phyloP scores from a whole-genome alignment of 2,797 vertebrate species.

The Passerculus sandwichensis region DNA sequence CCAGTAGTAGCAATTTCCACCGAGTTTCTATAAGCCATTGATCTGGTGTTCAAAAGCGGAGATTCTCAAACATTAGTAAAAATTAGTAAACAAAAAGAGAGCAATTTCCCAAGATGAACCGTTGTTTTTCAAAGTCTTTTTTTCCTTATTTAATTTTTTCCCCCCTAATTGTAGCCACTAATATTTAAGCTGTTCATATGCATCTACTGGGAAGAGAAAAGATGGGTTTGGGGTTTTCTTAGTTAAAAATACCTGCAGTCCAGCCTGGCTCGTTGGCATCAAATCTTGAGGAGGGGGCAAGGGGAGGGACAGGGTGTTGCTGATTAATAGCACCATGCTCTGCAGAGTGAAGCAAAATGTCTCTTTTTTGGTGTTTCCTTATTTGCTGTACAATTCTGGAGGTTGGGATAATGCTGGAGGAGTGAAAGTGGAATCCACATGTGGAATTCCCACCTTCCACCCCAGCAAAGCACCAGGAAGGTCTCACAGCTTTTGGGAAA shows the following conservation, averaged over 20 bases:
- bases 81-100: neutral
- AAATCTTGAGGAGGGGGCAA: neutral
- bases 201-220: constrained; percentile 39
- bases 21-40: neutral
- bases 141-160: fast-evolving
- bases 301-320: neutral
- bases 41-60: neutral
- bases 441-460: neutral
- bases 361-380: neutral
- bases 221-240: neutral
- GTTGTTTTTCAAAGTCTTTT: neutral
- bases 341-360: neutral
- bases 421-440: neutral
- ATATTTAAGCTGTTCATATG: constrained; percentile 33
- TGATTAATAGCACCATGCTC: neutral
- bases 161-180: constrained; percentile 2
- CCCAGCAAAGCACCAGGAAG: neutral
- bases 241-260: neutral
- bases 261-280: neutral
- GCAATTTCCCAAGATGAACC: neutral
- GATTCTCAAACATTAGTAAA: neutral
- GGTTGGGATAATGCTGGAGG: neutral
- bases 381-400: constrained; percentile 15
- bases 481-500: neutral
- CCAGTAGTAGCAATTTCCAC: neutral